Evolutionary conservation across 2,797 vertebrate species (phyloP).

Genomic region (Poeciliopsis infans): DNA sequence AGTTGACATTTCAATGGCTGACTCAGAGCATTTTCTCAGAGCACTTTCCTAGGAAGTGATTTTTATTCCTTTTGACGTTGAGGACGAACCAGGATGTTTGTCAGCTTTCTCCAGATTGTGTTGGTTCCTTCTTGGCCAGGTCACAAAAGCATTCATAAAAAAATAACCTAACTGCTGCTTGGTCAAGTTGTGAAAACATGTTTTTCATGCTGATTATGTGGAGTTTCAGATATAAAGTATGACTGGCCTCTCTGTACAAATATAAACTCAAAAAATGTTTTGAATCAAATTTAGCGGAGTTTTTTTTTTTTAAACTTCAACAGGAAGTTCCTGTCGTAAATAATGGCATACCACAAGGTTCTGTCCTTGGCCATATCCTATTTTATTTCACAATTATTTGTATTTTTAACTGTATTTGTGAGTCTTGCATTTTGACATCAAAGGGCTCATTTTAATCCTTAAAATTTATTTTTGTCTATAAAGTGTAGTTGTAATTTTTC

Average conservation of each 20-base stretch:
- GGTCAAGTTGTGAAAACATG: background rate
- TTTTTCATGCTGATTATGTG: background rate
- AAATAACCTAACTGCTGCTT: slow-evolving; percentile 7
- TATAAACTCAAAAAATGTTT: background rate
- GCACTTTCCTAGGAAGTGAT: slow-evolving; percentile 7
- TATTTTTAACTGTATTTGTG: background rate
- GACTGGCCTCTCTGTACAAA: background rate
- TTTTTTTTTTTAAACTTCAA: background rate
- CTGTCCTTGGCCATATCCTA: background rate
- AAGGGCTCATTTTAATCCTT: background rate
- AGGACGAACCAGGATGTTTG: slow-evolving; percentile 16
- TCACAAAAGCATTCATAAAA: slow-evolving; percentile 8
- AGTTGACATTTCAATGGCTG: slow-evolving; percentile 22
- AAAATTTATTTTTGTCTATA: background rate
- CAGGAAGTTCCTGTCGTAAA: background rate
- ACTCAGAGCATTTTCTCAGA: slow-evolving; percentile 31
- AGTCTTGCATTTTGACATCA: background rate
- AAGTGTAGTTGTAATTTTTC: background rate
- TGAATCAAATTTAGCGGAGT: background rate
- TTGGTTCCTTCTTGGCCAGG: slow-evolving; percentile 2
- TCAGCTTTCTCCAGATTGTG: slow-evolving; percentile 28
- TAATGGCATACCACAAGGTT: background rate
- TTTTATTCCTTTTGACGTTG: slow-evolving; percentile 11
- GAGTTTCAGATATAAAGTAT: background rate
- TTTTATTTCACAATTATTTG: background rate